Base-by-base conservation (phyloP, 1,140 invertebrate species). In the Sesamia nonagrioides region DNA sequence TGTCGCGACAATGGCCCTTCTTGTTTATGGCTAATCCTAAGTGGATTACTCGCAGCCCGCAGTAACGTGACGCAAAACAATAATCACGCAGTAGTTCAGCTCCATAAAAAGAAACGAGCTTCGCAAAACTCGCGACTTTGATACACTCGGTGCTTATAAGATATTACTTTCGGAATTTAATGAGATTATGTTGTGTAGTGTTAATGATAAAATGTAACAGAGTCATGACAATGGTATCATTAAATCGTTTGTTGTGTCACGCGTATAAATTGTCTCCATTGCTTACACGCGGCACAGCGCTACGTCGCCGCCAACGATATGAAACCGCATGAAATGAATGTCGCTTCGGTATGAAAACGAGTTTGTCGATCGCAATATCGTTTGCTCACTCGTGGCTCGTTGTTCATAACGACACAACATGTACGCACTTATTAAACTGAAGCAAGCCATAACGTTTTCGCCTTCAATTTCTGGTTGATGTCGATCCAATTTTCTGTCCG, bases 21-120 rank as follows among this genome's bases (percentile, higher is more conserved):
- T 90, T 93, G 92, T 92, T 92, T 92, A 91, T 89, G 89, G 85
- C 86, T 92, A 92, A 93, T 92, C 91, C 91, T 92, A 91, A 93
- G 90, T 93, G 92, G 91, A 93, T 92, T 93, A 94, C 89, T 91
- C 86, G 81, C 80, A 85, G 82, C 83, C 82, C 48, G 71, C 69
- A 68, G 48, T 74, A 58, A 74, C 75, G 79, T 42, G 56, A 73
- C 68, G 35, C 35, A 15, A 35, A 17, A 75, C 50, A 77, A 54
- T 37, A 7, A 40, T 42, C 60, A 40, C 60, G 61, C 74, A 54
- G 74, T 68, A 77, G 45, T 77, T 68, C 74, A 66, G 48, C 60
- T 75, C 54, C 68, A 54, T 71, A 71, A 52, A 60, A 73, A 42
- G 54, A 58, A 73, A 58, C 52, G 54, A 72, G 35, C 48, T 37